Evolutionary conservation across 1,140 invertebrate genomes (phyloP), one percentile per base, ranked within the genome.

Genomic region (Cepaea nemoralis): DNA sequence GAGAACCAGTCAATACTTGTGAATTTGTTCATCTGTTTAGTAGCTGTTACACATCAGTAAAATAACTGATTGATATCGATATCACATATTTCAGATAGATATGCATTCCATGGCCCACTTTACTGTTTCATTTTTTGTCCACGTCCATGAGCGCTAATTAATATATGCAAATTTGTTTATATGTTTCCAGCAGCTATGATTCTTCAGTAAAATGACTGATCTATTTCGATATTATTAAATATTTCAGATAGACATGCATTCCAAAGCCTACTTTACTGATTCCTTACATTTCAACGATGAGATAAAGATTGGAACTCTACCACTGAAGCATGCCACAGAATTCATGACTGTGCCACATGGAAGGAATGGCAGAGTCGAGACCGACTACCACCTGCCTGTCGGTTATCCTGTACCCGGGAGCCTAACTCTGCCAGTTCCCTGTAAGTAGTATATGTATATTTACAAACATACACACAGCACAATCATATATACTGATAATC

Each of bases 291-390:
- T 77, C 27, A 50, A 6, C 12, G 75, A 77, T 63, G 75, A 77
- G 35, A 77, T 77, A 3, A 77, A 42, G 27, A 63, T 77, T 39
- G 75, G 75, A 33, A 77, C 50, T 0, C 59, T 77, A 24, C 75
- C 75, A 2, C 16, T 77, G 55, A 66, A 35, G 27, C 37, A 77
- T 27, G 27, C 66, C 12, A 59, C 75, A 14, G 1, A 27, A 77
- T 22, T 55, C 8, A 3, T 63, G 31, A 48, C 75, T 2, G 14
- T 45, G 2, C 63, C 75, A 33, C 8, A 40, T 19, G 31, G 24
- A 14, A 24, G 37, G 39, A 45, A 39, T 66, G 27, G 24, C 10
- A 27, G 55, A 3, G 22, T 45, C 0, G 69, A 22, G 24, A 31
- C 59, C 2, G 10, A 63, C 33, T 45, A 74, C 2, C 50, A 63